These are phyloP conservation scores for Pogonocichla stellata DNA, from an alignment of 2,113 vertebrate species.

Conservation along the genomic window DNA sequence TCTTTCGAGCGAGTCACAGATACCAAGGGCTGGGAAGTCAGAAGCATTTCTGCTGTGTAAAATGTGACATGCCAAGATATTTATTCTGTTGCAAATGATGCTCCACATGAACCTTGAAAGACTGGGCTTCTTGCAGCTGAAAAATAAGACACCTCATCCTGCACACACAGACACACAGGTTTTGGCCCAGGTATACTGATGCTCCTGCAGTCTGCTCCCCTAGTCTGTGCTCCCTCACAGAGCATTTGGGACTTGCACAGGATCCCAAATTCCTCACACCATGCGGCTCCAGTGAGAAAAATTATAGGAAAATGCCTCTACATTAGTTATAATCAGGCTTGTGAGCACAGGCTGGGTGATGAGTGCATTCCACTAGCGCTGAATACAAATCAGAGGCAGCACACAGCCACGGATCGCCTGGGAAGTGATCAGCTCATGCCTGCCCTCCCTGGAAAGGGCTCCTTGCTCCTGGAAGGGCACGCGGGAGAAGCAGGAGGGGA, in stretches of 20 bases:
- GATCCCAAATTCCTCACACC: background rate
- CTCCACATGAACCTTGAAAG: background rate
- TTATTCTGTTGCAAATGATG: background rate
- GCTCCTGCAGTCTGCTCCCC: background rate
- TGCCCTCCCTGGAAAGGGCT: background rate
- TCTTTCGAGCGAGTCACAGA: constrained; percentile 24
- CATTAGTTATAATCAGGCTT: background rate
- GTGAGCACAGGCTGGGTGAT: background rate
- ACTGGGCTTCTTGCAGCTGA: background rate
- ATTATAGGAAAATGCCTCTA: background rate
- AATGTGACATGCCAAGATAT: background rate
- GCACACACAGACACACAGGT: background rate
- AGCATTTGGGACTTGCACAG: background rate
- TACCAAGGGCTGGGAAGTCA: constrained; percentile 17
- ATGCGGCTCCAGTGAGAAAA: background rate
- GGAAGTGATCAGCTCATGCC: background rate
- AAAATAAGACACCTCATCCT: background rate
- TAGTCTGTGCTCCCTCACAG: background rate
- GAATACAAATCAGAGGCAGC: background rate
- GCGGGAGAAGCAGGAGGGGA: accelerated
- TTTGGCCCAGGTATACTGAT: background rate
- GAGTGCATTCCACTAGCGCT: background rate
- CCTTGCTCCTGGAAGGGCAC: background rate
- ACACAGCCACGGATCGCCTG: background rate
- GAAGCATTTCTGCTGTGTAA: background rate